Conservation (phyloP, 2,797 vertebrate species). For the Antennarius maculatus region DNA sequence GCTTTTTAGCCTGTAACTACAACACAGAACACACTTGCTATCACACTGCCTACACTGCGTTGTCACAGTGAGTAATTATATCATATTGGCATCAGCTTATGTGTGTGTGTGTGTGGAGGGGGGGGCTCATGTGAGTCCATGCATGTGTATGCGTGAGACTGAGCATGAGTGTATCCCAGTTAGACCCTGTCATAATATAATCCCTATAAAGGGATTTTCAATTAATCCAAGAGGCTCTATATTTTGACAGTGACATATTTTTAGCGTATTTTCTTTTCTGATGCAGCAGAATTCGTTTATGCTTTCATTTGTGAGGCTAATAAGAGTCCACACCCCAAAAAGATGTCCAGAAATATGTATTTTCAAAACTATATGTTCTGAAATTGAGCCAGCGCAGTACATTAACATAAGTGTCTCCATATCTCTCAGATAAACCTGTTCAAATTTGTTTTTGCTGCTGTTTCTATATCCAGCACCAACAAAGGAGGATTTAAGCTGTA, state of each 20-base stretch:
- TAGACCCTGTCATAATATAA: slow-evolving; percentile 56
- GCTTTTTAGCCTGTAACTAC: slow-evolving; percentile 62
- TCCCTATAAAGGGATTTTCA: slow-evolving; percentile 63
- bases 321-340: slow-evolving; percentile 23
- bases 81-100: slow-evolving; percentile 70
- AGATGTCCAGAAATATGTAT: slow-evolving; percentile 11
- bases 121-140: slow-evolving; percentile 53
- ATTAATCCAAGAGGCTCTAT: slow-evolving; percentile 67
- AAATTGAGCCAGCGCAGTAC: slow-evolving; percentile 10
- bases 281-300: slow-evolving; percentile 40
- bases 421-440: background rate
- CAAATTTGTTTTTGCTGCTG: background rate
- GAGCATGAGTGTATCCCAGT: slow-evolving; percentile 44
- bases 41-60: slow-evolving; percentile 66
- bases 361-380: slow-evolving; percentile 10
- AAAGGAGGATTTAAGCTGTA: slow-evolving; percentile 8
- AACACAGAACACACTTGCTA: slow-evolving; percentile 62
- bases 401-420: slow-evolving; percentile 23
- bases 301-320: slow-evolving; percentile 17
- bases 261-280: slow-evolving; percentile 45
- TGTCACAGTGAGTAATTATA: slow-evolving; percentile 72
- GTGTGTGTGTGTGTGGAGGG: slow-evolving; percentile 14
- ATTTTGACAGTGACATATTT: slow-evolving; percentile 57
- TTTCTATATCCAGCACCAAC: slow-evolving; percentile 8
- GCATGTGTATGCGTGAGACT: slow-evolving; percentile 42